These are phyloP conservation scores for Lathamus discolor DNA, from an alignment of 2,113 vertebrate species.

Conservation along the genomic window DNA sequence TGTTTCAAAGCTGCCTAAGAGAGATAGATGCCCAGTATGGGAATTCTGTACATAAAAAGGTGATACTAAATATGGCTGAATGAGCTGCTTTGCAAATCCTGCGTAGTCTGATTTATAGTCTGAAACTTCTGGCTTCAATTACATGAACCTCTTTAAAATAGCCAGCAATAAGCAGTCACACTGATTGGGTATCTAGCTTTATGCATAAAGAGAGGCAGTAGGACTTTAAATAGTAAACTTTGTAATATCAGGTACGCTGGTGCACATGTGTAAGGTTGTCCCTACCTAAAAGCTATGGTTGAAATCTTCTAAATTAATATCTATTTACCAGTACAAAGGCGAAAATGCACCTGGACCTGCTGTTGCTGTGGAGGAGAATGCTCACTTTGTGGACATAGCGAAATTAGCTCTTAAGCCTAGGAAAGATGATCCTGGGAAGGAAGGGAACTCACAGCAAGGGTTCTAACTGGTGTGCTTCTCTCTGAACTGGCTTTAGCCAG, in stretches of 20 bases:
- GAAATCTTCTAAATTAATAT: not conserved
- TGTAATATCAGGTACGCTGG: not conserved
- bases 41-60: not conserved
- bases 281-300: not conserved
- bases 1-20: not conserved
- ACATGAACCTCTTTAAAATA: not conserved
- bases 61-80: not conserved
- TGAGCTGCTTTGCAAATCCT: not conserved
- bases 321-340: not conserved
- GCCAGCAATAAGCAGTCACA: not conserved
- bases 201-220: not conserved
- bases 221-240: not conserved
- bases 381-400: not conserved
- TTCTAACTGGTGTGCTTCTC: not conserved
- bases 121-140: not conserved
- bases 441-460: not conserved
- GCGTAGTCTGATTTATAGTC: not conserved
- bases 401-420: not conserved
- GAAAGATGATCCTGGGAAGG: not conserved
- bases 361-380: not conserved
- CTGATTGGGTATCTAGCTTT: not conserved
- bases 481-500: not conserved
- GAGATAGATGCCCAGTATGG: not conserved
- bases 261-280: not conserved
- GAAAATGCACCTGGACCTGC: not conserved